Evolutionary conservation across 2,797 vertebrate species (phyloP).

Genomic region (Microctenopoma steveboyesi): DNA sequence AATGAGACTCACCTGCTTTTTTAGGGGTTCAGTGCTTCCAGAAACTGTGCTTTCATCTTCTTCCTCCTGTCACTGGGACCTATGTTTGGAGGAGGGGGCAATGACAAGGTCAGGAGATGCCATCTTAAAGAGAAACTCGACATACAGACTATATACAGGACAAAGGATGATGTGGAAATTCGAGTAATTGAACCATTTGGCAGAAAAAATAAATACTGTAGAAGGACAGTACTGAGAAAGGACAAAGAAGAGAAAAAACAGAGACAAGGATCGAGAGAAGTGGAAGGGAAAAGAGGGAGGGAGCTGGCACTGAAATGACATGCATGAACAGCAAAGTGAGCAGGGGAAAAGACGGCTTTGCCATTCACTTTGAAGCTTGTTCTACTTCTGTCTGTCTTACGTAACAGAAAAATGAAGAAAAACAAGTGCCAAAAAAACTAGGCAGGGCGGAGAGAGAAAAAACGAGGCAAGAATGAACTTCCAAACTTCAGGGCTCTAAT

Average conservation of each 20-base stretch:
- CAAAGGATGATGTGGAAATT: slow-evolving; percentile 11
- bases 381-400: slow-evolving; percentile 81
- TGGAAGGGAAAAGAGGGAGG: slow-evolving; percentile 36
- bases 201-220: neutral
- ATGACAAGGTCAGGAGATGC: slow-evolving; percentile 26
- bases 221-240: slow-evolving; percentile 44
- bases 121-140: slow-evolving; percentile 11
- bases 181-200: slow-evolving; percentile 18
- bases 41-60: slow-evolving; percentile 31
- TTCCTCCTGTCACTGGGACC: slow-evolving; percentile 14
- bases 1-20: slow-evolving; percentile 55
- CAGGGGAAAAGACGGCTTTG: slow-evolving; percentile 79
- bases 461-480: slow-evolving; percentile 55
- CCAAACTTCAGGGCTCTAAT: slow-evolving; percentile 68
- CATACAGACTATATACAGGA: neutral
- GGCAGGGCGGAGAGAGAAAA: slow-evolving; percentile 47
- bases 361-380: slow-evolving; percentile 84
- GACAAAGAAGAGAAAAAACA: slow-evolving; percentile 44
- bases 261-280: slow-evolving; percentile 42
- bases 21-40: slow-evolving; percentile 25
- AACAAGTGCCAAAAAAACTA: slow-evolving; percentile 70
- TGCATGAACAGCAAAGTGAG: slow-evolving; percentile 79
- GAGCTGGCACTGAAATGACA: slow-evolving; percentile 74
- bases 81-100: slow-evolving; percentile 35
- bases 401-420: slow-evolving; percentile 78